These are phyloP conservation scores for Acrobasis repandana DNA, from an alignment of 2,888 invertebrate genomes.

Conservation along the genomic window DNA sequence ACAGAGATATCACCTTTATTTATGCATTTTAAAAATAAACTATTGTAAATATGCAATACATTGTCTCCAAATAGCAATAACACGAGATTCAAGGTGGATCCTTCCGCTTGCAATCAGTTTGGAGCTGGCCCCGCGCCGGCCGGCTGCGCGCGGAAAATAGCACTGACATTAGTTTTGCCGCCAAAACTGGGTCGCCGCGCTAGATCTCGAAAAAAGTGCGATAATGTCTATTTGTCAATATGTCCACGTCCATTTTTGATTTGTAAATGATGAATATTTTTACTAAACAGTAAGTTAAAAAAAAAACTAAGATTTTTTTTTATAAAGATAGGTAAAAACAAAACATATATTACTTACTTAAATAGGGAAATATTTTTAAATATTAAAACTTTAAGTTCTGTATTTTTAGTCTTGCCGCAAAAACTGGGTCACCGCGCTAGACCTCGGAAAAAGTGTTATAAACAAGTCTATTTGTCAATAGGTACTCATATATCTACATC, in stretches of 20 bases:
- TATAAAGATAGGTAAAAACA: no score
- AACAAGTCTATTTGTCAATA: neutral
- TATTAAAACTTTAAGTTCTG: no score
- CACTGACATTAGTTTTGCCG: constrained; percentile 66
- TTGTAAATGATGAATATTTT: constrained; percentile 22
- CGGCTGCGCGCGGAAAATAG: constrained; percentile 63
- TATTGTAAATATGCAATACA: neutral
- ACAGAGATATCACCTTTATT: no score
- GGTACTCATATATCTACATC: constrained; percentile 9
- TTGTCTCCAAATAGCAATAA: constrained; percentile 14
- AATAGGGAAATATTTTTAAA: no score
- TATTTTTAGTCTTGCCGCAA: constrained; percentile 24
- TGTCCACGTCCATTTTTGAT: constrained; percentile 17
- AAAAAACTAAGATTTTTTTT: no score
- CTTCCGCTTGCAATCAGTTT: constrained; percentile 43
- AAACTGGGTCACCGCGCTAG: constrained; percentile 27
- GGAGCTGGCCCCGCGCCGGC: constrained; percentile 41
- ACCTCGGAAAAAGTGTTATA: constrained; percentile 34
- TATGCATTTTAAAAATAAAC: no score
- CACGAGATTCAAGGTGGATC: constrained; percentile 47
- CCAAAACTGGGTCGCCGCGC: constrained; percentile 61
- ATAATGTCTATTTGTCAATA: neutral
- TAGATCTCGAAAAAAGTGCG: constrained; percentile 38
- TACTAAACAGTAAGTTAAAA: constrained; percentile 15
- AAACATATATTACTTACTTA: no score